Evolutionary conservation across 2,888 invertebrate species (phyloP), one percentile per base, ranked within the genome.

Genomic region (Diabrotica balteata): DNA sequence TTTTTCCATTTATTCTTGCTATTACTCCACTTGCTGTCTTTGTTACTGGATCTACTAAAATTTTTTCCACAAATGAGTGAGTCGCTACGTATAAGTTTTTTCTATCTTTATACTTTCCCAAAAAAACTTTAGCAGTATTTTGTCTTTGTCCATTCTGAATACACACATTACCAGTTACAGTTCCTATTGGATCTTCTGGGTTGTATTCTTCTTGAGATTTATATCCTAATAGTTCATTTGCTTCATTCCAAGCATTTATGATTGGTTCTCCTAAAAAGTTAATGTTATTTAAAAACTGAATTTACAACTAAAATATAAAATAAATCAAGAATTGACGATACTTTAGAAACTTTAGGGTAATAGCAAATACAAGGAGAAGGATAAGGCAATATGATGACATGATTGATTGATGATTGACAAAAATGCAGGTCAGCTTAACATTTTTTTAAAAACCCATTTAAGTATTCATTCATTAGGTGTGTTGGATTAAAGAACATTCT

Each of bases 91-190:
- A 85, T 0, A 91, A 79, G 80, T 91, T 91, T 7, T 81, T 77
- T 7, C 89, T 80, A 9, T 87, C 80, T 47, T 86, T 84, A 0
- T 83, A 53, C 81, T 84, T 75, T 85, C 86, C 62, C 6, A 95
- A 81, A 79, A 91, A 95, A 0, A 90, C 93, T 84, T 93, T 94
- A 7, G 92, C 91, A 0, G 92, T 80, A 72, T 84, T 86, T 8
- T 83, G 79, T 49, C 85, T 76, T 4, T 81, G 79, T 75, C 86
- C 79, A 78, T 84, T 78, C 76, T 82, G 71, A 77, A 85, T 76
- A 9, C 76, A 78, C 11, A 63, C 69, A 7, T 76, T 54, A 3
- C 72, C 32, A 10, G 80, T 75, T 46, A 77, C 76, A 54, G 76
- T 77, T 7, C 83, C 82, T 45, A 79, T 67, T 11, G 76, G 83